These are phyloP conservation scores for Phorcus lineatus DNA, from an alignment of 2,888 invertebrate species.

Conservation along the genomic window DNA sequence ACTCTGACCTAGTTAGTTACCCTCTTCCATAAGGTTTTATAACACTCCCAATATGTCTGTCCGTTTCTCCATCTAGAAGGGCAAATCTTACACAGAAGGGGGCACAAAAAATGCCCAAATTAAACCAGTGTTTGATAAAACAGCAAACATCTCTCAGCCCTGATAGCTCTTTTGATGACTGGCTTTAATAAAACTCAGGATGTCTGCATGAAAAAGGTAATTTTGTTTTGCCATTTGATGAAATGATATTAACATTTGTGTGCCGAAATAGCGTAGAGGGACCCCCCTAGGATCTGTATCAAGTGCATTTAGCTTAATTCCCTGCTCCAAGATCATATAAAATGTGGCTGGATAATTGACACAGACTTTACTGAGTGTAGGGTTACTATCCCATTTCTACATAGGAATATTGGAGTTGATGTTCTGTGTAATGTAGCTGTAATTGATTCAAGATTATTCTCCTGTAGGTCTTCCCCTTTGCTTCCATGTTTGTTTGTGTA, in stretches of 20 bases:
- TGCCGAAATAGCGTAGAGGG: neutral
- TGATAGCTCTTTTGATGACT: slow-evolving; percentile 18
- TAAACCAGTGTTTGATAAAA: slow-evolving; percentile 9
- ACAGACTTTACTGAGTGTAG: neutral
- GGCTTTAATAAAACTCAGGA: slow-evolving; percentile 23
- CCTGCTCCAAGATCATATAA: slow-evolving; percentile 9
- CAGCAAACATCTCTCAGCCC: neutral
- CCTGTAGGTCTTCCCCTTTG: neutral
- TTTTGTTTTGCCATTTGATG: slow-evolving; percentile 23
- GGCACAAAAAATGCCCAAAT: neutral
- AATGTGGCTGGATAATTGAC: slow-evolving; percentile 7
- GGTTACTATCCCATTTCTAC: neutral
- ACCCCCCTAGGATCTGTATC: neutral
- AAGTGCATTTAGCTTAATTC: slow-evolving; percentile 17
- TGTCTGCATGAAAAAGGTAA: slow-evolving; percentile 21
- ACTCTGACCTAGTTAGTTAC: too few species aligned
- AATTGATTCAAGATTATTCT: slow-evolving; percentile 19
- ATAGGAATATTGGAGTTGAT: slow-evolving; percentile 13
- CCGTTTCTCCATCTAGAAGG: neutral
- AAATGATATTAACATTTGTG: slow-evolving; percentile 20
- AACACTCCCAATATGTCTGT: too few species aligned
- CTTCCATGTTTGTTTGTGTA: too few species aligned
- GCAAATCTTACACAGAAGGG: neutral
- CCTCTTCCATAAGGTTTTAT: too few species aligned
- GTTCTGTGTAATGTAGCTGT: slow-evolving; percentile 15